Evolutionary conservation across 2,113 vertebrate genomes (phyloP), one percentile per base, ranked within the genome.

Genomic region (Monarcha castaneiventris): DNA sequence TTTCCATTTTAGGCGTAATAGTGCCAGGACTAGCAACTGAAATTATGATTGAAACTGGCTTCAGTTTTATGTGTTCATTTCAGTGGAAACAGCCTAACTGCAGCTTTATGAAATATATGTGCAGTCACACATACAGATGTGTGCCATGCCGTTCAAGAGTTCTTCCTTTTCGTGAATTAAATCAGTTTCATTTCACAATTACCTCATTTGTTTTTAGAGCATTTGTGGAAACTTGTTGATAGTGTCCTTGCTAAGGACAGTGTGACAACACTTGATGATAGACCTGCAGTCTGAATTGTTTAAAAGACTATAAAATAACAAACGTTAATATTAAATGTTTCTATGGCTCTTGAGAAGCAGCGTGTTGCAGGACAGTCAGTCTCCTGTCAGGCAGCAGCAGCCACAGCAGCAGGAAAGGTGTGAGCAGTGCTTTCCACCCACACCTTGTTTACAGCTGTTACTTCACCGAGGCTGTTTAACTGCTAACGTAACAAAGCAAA

Each of bases 361-460:
- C 0, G 0, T 61, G 63, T 39, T 73, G 17, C 43, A 73, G 54
- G n/a, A 33, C 35, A 6, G 39, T 79, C 37, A 3, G 33, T 89
- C 23, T 3, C 16, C 25, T 33, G 46, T 59, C 49, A 43, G 27
- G 77, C 55, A 63, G 43, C 64, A 64, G 30, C 85, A 87, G 48
- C 35, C 44, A 8, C 56, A 66, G 43, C 69, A 4, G 32, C 66
- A 76, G 69, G 69, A 87, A 84, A 93, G 79, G 37, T 90, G 77
- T 87, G 81, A 92, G 77, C 68, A 66, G 3, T 62, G 55, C 79
- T 88, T 93, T 90, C 79, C 87, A 78, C 69, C 39, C 77, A 80
- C 82, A 49, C 33, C 51, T 90, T 89, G 37, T 82, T 96, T 95
- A 52, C 82, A 84, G 83, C 51, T 95, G 37, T 74, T 82, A 63